These are phyloP conservation scores for Hydropotes inermis DNA, from an alignment of 2,113 vertebrate genomes.

Conservation along the genomic window DNA sequence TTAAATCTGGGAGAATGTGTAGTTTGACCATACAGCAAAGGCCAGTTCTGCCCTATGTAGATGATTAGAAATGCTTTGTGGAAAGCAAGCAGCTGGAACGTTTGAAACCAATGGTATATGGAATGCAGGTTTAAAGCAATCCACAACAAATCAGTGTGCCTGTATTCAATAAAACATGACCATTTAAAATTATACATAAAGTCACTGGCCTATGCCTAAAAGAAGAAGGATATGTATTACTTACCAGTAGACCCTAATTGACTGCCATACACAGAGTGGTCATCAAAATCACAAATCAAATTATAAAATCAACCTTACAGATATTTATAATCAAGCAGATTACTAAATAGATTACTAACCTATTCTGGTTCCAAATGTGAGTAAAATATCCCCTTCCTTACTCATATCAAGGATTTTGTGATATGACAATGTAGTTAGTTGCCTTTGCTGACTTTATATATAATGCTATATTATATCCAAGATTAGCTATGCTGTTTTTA, in stretches of 20 bases:
- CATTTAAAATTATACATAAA: not conserved
- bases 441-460: not conserved
- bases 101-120: not conserved
- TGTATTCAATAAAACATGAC: not conserved
- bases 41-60: not conserved
- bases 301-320: not conserved
- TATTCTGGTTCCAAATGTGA: not conserved
- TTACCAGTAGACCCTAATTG: not conserved
- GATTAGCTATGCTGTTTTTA: not conserved
- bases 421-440: not conserved
- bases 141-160: not conserved
- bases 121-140: not conserved
- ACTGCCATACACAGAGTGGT: rapidly evolving
- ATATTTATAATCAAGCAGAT: not conserved
- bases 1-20: not conserved
- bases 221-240: not conserved
- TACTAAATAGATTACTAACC: not conserved
- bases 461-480: not conserved
- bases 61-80: not conserved
- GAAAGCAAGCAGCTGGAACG: not conserved
- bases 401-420: not conserved
- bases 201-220: not conserved
- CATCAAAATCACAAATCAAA: not conserved
- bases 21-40: not conserved
- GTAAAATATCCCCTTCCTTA: not conserved